A percentile compares a stretch with the other conserved stretches of the same genome.
These are phyloP conservation scores for Pteronura brasiliensis DNA, from an alignment of 2,113 vertebrate genomes.

Conservation along the genomic window DNA sequence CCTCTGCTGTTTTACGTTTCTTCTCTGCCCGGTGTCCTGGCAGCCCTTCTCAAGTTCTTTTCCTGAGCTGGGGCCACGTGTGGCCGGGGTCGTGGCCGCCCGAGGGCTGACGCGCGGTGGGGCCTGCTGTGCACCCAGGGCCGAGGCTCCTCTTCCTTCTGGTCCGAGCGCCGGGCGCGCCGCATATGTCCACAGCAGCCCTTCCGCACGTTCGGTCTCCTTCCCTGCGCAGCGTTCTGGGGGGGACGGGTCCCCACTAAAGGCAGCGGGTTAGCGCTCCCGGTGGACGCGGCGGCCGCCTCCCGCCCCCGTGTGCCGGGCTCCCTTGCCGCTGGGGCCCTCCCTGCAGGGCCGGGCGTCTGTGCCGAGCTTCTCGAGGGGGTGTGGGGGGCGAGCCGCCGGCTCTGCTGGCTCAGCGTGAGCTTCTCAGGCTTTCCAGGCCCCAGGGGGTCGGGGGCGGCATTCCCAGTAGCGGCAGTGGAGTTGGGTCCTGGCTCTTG, in stretches of 20 bases:
- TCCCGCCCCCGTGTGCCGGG: too few relatives aligned
- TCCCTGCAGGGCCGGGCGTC: accelerated
- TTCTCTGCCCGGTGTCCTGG: neutral
- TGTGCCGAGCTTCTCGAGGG: accelerated
- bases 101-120: neutral
- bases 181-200: neutral
- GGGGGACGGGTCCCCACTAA: neutral
- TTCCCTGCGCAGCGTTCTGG: neutral
- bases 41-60: neutral
- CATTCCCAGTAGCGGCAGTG: neutral
- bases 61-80: neutral
- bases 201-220: neutral
- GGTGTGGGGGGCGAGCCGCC: neutral
- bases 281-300: too few relatives aligned
- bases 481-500: neutral
- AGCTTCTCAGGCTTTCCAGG: neutral
- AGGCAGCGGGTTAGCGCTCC: neutral
- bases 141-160: accelerated
- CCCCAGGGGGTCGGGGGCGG: accelerated
- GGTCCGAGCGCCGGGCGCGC: neutral
- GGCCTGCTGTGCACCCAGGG: neutral
- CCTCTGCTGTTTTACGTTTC: neutral
- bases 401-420: neutral
- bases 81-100: neutral
- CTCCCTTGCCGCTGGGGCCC: neutral